Conservation (phyloP, 2,797 vertebrate genomes). For the Petrocephalus schoutedeni region DNA sequence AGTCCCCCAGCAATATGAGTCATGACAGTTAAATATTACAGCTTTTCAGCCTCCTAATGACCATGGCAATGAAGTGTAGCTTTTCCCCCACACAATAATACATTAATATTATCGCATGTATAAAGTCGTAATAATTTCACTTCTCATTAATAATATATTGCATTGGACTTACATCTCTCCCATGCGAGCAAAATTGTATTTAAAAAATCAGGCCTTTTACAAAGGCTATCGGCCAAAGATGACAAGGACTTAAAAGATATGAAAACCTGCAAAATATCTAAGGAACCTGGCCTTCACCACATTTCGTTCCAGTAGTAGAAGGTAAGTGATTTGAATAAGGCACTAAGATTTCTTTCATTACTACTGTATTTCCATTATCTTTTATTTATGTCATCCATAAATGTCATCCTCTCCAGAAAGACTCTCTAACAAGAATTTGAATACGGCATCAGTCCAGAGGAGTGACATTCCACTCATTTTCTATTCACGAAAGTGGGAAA, state of each 20-base stretch:
- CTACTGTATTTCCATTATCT: neutral
- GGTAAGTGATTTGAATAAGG: neutral
- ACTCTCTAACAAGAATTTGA: neutral
- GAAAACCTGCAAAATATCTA: neutral
- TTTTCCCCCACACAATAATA: neutral
- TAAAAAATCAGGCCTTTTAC: neutral
- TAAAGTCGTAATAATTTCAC: neutral
- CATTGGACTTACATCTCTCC: neutral
- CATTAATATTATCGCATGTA: neutral
- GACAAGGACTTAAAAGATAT: neutral
- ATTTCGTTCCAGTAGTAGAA: neutral
- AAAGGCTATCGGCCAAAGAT: neutral
- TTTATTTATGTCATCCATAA: neutral
- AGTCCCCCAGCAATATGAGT: neutral
- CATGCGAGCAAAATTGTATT: neutral
- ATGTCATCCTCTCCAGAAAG: neutral
- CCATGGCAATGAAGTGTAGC: neutral
- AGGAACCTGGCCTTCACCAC: neutral
- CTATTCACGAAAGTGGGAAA: constrained; percentile 14
- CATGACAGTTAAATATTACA: neutral
- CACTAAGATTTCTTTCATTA: neutral
- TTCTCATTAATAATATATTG: neutral
- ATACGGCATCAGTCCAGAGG: neutral
- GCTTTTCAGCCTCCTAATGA: neutral
- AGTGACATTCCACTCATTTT: neutral